Evolutionary conservation across 2,113 vertebrate genomes (phyloP).

Genomic region (Chelonoidis abingdonii): DNA sequence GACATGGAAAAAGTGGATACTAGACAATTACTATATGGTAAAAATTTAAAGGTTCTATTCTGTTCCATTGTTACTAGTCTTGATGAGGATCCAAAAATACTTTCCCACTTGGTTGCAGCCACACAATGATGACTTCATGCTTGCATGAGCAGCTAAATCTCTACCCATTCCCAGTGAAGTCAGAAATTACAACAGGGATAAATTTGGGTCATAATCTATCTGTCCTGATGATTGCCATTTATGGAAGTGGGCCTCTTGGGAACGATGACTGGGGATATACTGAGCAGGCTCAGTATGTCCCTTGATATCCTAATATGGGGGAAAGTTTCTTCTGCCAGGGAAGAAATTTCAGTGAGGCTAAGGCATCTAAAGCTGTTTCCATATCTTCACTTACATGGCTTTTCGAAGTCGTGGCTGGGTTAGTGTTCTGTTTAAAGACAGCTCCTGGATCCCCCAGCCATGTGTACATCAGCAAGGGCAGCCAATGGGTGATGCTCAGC

Average conservation of each 20-base stretch:
- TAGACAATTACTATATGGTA: accelerated
- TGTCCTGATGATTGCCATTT: background rate
- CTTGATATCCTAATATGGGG: accelerated
- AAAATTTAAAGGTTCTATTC: background rate
- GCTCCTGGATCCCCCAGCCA: background rate
- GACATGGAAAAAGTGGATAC: background rate
- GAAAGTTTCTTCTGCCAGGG: background rate
- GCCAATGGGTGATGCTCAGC: background rate
- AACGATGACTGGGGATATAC: background rate
- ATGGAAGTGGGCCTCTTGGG: background rate
- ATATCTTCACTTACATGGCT: accelerated
- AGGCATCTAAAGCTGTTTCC: background rate
- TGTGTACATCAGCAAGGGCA: background rate
- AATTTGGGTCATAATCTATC: background rate
- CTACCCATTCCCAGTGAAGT: background rate
- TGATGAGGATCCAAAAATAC: accelerated
- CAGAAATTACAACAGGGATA: background rate
- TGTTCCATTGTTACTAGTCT: accelerated
- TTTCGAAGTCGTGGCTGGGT: background rate
- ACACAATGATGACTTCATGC: background rate
- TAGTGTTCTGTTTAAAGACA: accelerated
- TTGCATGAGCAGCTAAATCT: background rate
- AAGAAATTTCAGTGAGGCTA: accelerated
- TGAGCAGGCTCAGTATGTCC: background rate
- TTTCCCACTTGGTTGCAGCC: background rate